Conservation (phyloP, 1,140 invertebrate genomes). For the Hyphantria cunea region DNA sequence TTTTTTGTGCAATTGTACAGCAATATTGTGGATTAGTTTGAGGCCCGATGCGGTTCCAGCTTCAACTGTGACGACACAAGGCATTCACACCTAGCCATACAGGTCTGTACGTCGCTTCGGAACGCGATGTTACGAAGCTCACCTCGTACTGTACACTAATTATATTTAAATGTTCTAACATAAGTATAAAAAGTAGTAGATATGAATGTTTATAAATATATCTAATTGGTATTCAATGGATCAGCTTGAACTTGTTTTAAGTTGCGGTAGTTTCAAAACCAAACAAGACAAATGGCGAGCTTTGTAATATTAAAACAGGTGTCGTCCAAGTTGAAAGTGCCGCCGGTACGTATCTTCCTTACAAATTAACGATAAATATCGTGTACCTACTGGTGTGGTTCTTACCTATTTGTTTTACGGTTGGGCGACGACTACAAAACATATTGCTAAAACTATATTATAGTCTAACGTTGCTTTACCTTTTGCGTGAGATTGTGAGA, state of each 20-base stretch:
- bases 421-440: constrained; percentile 76
- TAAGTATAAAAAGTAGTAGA: constrained; percentile 3
- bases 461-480: constrained; percentile 83
- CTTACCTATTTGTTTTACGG: constrained; percentile 70
- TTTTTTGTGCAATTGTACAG: constrained; percentile 64
- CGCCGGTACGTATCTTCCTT: constrained; percentile 54
- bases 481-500: constrained; percentile 82
- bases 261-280: constrained; percentile 30
- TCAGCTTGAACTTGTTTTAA: constrained; percentile 26
- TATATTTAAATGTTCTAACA: too few relatives aligned
- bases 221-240: constrained; percentile 23
- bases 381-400: constrained; percentile 59
- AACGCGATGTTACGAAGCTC: constrained; percentile 4
- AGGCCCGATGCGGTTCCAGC: constrained; percentile 29
- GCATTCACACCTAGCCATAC: background rate
- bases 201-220: constrained; percentile 8
- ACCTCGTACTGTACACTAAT: background rate
- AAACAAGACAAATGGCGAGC: constrained; percentile 30
- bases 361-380: constrained; percentile 67
- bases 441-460: constrained; percentile 82
- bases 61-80: constrained; percentile 4
- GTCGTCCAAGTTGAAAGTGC: constrained; percentile 19
- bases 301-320: constrained; percentile 3
- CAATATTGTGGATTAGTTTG: constrained; percentile 48
- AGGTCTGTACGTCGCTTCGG: too few relatives aligned